Percentiles rank a stretch among this genome's conserved stretches.
phyloP scores from a whole-genome alignment of 2,888 invertebrate species.

The Sinohyriopsis cumingii region DNA sequence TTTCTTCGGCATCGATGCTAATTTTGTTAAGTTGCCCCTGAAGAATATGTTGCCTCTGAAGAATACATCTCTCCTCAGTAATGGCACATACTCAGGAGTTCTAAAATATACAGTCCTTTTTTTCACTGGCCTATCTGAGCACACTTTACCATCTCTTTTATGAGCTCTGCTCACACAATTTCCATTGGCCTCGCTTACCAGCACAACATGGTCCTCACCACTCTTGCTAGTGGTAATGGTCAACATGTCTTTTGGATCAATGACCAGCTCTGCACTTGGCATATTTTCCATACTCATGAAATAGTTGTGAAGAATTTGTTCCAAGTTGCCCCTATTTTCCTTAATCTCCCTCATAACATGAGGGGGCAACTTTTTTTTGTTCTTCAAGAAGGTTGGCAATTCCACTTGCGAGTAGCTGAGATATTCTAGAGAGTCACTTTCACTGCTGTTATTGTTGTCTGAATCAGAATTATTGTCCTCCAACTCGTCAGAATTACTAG shows the following conservation, averaged over 20 bases:
- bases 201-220: slow-evolving; percentile 20
- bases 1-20: slow-evolving; percentile 64
- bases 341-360: slow-evolving; percentile 47
- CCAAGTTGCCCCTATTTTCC: slow-evolving; percentile 32
- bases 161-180: not conserved
- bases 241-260: slow-evolving; percentile 5
- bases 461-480: slow-evolving; percentile 4
- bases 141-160: no score
- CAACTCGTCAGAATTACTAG: slow-evolving; percentile 36
- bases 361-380: slow-evolving; percentile 39
- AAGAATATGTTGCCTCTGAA: slow-evolving; percentile 64
- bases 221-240: slow-evolving; percentile 8
- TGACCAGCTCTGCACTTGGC: not conserved
- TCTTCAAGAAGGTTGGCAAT: slow-evolving; percentile 84
- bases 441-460: slow-evolving; percentile 17
- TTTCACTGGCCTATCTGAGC: slow-evolving; percentile 13
- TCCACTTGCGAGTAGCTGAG: slow-evolving; percentile 81
- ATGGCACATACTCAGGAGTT: slow-evolving; percentile 42
- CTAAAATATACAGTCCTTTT: slow-evolving; percentile 15
- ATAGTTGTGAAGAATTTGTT: slow-evolving; percentile 11
- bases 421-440: slow-evolving; percentile 33
- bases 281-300: slow-evolving; percentile 9
- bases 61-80: slow-evolving; percentile 68
- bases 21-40: slow-evolving; percentile 20
- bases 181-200: slow-evolving; percentile 8